A percentile compares a stretch with the other conserved stretches of the same genome.
phyloP scores from a whole-genome alignment of 2,113 vertebrate genomes.

The Podarcis muralis region DNA sequence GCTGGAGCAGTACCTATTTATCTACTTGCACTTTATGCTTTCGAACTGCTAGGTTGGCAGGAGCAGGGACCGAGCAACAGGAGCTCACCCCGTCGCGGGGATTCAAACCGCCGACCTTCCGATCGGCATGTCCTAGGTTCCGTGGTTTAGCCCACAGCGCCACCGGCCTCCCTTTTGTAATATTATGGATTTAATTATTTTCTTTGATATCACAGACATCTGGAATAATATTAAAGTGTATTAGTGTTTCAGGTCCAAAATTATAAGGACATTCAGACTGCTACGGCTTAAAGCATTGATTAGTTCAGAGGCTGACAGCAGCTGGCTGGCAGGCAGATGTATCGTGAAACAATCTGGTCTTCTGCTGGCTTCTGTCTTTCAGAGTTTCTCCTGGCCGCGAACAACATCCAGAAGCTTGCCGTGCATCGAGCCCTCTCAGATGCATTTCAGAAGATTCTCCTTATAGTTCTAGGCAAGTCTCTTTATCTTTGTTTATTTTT shows the following conservation, averaged over 20 bases:
- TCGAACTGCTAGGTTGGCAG: too few relatives aligned
- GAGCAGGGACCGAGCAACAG: too few relatives aligned
- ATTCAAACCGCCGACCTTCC: too few relatives aligned
- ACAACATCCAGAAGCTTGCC: slow-evolving; percentile 73
- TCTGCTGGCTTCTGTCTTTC: slow-evolving; percentile 61
- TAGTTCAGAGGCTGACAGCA: background rate
- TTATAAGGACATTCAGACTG: background rate
- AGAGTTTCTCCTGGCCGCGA: slow-evolving; percentile 48
- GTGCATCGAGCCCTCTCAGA: slow-evolving; percentile 72
- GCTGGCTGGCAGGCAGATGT: background rate
- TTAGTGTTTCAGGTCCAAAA: background rate
- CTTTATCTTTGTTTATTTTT: background rate
- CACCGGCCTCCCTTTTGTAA: too few relatives aligned
- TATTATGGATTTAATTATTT: too few relatives aligned
- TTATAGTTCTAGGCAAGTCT: slow-evolving; percentile 76
- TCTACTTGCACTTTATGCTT: too few relatives aligned
- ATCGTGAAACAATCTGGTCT: background rate
- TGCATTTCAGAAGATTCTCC: slow-evolving; percentile 80
- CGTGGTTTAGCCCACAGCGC: too few relatives aligned
- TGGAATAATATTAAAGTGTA: background rate
- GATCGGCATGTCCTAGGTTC: too few relatives aligned
- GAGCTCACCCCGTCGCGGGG: too few relatives aligned
- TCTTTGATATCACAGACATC: background rate
- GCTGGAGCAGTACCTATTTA: too few relatives aligned
- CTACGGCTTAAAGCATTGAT: background rate